A percentile compares a stretch with the other conserved stretches of the same genome.
Conservation (phyloP, 2,888 invertebrate genomes). For the Caenorhabditis japonica region DNA sequence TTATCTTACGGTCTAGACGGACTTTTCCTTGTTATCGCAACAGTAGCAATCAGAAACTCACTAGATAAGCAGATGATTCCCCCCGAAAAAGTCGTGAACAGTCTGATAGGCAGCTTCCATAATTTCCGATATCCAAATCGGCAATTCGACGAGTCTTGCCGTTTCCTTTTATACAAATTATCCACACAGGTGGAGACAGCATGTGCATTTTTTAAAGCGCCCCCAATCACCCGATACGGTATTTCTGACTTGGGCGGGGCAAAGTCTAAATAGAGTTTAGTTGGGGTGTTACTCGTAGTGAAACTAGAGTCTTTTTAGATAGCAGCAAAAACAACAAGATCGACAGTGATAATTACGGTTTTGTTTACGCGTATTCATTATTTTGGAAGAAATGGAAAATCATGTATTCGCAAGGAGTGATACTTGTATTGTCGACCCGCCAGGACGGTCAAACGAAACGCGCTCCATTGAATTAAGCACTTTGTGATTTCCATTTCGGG, state of each 20-base stretch:
- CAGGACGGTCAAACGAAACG: no score
- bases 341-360: no score
- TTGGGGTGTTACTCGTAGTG: constrained; percentile 20
- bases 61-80: constrained; percentile 43
- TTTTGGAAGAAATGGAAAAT: no score
- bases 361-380: constrained; percentile 28
- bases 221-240: constrained; percentile 4
- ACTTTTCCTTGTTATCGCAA: no score
- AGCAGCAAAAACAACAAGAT: no score
- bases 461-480: no score
- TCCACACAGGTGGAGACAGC: not conserved
- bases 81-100: constrained; percentile 42
- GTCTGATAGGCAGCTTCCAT: constrained; percentile 40
- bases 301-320: constrained; percentile 40
- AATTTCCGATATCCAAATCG: constrained; percentile 18
- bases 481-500: no score
- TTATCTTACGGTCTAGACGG: no score
- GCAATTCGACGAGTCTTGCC: no score
- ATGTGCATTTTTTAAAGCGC: constrained; percentile 33
- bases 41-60: no score
- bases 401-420: no score
- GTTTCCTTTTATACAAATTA: constrained; percentile 21
- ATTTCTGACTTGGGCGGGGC: constrained; percentile 5
- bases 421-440: no score
- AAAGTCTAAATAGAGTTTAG: constrained; percentile 43